A percentile compares a stretch with the other conserved stretches of the same genome.
Evolutionary conservation across 2,888 invertebrate genomes (phyloP).

Genomic region (Brenthis hecate): DNA sequence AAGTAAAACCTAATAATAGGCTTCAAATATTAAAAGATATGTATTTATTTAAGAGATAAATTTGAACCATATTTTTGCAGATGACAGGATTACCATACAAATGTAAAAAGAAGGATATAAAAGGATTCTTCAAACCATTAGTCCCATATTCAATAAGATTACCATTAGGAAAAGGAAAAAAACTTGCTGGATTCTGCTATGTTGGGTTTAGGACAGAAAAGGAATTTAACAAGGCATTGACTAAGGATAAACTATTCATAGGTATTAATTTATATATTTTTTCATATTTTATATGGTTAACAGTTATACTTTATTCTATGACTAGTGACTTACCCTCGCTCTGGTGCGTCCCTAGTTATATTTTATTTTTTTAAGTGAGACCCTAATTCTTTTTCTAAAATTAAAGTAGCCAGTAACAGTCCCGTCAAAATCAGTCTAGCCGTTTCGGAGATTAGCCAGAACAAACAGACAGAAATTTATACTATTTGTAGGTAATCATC

Average conservation of each 20-base stretch:
- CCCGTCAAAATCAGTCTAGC: no score
- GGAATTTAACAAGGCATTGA: slow-evolving; percentile 89
- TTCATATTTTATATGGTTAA: background rate
- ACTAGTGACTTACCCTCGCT: background rate
- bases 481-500: slow-evolving; percentile 62
- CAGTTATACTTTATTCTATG: background rate
- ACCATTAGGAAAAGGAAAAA: slow-evolving; percentile 83
- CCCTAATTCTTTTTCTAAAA: no score
- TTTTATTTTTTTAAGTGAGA: no score
- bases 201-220: slow-evolving; percentile 94
- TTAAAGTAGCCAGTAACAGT: no score
- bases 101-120: slow-evolving; percentile 91
- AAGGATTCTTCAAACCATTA: slow-evolving; percentile 91
- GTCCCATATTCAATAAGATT: slow-evolving; percentile 90
- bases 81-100: slow-evolving; percentile 89
- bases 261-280: slow-evolving; percentile 67
- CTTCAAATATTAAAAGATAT: background rate
- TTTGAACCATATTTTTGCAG: slow-evolving; percentile 75
- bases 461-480: no score
- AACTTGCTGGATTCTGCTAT: slow-evolving; percentile 92
- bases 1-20: no score
- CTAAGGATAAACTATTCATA: slow-evolving; percentile 93
- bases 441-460: no score
- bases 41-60: background rate
- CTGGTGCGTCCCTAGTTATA: no score